Base-by-base conservation (phyloP, 1,140 invertebrate genomes). In the Eriocheir sinensis region DNA sequence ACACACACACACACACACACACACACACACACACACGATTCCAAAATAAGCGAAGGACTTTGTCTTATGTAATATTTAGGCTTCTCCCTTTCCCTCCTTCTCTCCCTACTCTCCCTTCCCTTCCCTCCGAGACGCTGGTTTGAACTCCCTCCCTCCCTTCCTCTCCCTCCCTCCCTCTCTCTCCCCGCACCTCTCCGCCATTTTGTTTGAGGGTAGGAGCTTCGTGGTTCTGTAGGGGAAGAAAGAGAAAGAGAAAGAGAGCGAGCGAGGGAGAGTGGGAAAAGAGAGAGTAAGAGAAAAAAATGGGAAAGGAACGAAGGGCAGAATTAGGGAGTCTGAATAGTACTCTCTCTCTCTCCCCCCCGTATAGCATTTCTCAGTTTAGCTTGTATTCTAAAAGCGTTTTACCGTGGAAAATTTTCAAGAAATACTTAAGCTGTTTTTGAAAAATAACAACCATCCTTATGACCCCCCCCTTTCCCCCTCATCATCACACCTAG, bases 21-120 rank as follows among this genome's bases (percentile, higher is more conserved):
- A 72, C 60, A 72, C 60, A 72, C 60, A 72, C 60, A 72, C 60
- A 72, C 60, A 72, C 60, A 72, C 60, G n/a, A n/a, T n/a, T 72
- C n/a, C 60, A 72, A 72, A 72, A 72, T 72, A 72, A n/a, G 60
- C 60, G 21, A 72, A 72, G 60, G 60, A 72, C 21, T n/a, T 72
- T n/a, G 6, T n/a, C 21, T 72, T 72, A 72, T 72, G 21, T 72
- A 72, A 72, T 72, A 72, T 72, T 72, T 72, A 72, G 60, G 60
- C 60, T 72, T 72, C 60, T 4, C 21, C n/a, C 53, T 21, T 60
- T 60, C 53, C 53, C 53, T 60, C 53, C 53, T 72, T 72, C 60
- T 21, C 60, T 72, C 60, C 27, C 60, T 72, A n/a, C 60, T 21
- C 60, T 72, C 60, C 27, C n/a, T n/a, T n/a, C 21, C 27, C 60